Evolutionary conservation across 53 echinoderm and acorn worm genomes (phyloP), one percentile per base, ranked within the genome.

Genomic region (Zoroaster sp.): DNA sequence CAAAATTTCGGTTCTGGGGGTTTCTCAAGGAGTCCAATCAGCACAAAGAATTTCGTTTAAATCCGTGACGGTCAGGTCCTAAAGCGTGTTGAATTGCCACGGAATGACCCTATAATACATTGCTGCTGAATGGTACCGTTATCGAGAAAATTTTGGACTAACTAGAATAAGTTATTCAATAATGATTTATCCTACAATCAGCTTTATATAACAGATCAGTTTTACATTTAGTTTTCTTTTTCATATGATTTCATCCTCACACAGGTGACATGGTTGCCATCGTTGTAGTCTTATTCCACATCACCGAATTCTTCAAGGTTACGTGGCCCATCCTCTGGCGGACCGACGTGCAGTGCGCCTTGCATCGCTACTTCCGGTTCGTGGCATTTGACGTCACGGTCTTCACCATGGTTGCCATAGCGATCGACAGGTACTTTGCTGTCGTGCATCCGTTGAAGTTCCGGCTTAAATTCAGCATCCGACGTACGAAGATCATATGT

Each of bases 371-470:
- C 68, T 88, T 90, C 31, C 92, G 97, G 35, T 97, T 94, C 65
- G 94, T 97, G 14, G 81, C 89, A 14, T 97, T 97, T 71, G 88
- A 93, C 73, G 80, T 88, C 71, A 94, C 94, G 0, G 95, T 97
- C n/a, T 88, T 94, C 53, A 95, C 89, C n/a, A 95, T 97, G 95
- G 91, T 94, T 44, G 94, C 97, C 66, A 97, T 97, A 35, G 95
- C 95, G 21, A 78, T 97, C 35, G 97, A 97, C 77, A 88, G 95
- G 81, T 93, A 73, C 67, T 95, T 95, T 41, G 97, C 97, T 13
- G 95, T 97, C 5, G 87, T 94, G n/a, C 81, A 89, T 47, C 95
- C 95, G 11, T 55, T 97, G 63, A 35, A 80, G 14, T 97, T 94
- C 89, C 94, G 91, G 77, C 47, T 88, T 12, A 88, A 49, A 33